phyloP scores from a whole-genome alignment of 2,797 vertebrate species.

The Silurus lanzhouensis region DNA sequence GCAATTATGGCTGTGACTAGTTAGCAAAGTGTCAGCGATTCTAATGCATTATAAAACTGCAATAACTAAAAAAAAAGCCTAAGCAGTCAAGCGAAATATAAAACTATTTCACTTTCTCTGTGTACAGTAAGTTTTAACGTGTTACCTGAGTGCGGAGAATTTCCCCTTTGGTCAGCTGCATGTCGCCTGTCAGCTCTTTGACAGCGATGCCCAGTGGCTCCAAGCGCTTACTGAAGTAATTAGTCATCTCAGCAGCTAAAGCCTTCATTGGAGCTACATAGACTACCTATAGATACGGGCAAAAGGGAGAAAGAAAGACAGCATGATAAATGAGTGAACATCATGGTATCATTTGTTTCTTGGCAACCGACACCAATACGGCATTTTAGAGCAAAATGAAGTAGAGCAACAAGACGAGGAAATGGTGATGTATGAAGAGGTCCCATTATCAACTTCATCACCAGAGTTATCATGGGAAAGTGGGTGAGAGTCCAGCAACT shows the following conservation, averaged over 20 bases:
- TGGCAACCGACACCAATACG: conserved; percentile 80
- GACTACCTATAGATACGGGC: conserved; percentile 79
- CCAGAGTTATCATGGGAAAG: not conserved
- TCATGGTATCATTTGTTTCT: conserved; percentile 77
- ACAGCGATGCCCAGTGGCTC: conserved; percentile 90
- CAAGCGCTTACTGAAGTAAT: conserved; percentile 96
- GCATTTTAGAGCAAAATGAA: conserved; percentile 86
- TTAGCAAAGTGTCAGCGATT: not conserved
- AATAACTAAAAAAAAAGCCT: not conserved
- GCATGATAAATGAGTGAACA: conserved; percentile 84
- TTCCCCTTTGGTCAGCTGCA: conserved; percentile 98
- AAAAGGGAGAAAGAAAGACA: conserved; percentile 23
- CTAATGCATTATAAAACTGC: not conserved
- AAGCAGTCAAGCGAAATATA: not conserved
- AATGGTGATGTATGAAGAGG: conserved; percentile 84
- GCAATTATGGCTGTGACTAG: not conserved
- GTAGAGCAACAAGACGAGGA: conserved; percentile 68
- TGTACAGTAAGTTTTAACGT: not conserved
- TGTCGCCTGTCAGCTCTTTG: conserved; percentile 96
- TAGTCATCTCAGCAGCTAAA: conserved; percentile 98
- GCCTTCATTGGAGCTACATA: conserved; percentile 99
- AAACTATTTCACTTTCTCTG: conserved; percentile 14
- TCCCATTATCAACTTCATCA: not conserved
- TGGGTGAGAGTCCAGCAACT: no score
- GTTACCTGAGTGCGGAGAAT: conserved; percentile 89